Evolutionary conservation across 1,140 invertebrate species (phyloP), one percentile per base, ranked within the genome.

Genomic region (Pomacea maculata): DNA sequence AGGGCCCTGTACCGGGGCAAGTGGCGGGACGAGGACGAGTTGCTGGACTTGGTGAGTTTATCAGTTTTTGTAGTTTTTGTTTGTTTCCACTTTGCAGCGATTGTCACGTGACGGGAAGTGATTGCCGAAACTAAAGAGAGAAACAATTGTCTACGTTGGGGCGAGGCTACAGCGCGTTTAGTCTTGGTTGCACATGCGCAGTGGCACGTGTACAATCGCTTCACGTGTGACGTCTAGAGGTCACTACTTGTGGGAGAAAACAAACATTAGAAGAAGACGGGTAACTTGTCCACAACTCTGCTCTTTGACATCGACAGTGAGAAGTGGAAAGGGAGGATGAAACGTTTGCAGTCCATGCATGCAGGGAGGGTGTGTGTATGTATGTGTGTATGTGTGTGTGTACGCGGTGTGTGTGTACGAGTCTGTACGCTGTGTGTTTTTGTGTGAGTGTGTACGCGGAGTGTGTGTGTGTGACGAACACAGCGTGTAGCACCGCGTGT

Each of bases 41-140:
- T 78, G 17, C 77, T 78, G n/a, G 77, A 78, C 54, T 15, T 78
- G 77, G 77, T 78, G n/a, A 78, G 77, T 78, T 25, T n/a, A 6
- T 21, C 29, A 11, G 1, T n/a, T 11, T 6, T 70, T 10, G 67
- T 19, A 11, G 1, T n/a, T 11, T 25, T 25, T 25, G 25, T 25
- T 25, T 25, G 25, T 25, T 25, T 25, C 0, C 25, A 25, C 25
- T 25, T 25, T 25, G 25, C 25, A 25, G 25, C 25, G 25, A n/a
- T 19, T 3, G 64, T 65, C n/a, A 65, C 17, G 64, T 19, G 3
- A 65, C n/a, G 64, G 2, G 3, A 19, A n/a, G 64, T 65, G 2
- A 65, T 65, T 7, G n/a, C 17, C 64, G 2, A 65, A 19, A 4
- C 17, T 65, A 3, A 65, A 19, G n/a, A 7, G 17, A 7, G 17